A percentile compares a stretch with the other conserved stretches of the same genome.
phyloP scores from a whole-genome alignment of 1,140 invertebrate species.

The Polypedilum pembai region DNA sequence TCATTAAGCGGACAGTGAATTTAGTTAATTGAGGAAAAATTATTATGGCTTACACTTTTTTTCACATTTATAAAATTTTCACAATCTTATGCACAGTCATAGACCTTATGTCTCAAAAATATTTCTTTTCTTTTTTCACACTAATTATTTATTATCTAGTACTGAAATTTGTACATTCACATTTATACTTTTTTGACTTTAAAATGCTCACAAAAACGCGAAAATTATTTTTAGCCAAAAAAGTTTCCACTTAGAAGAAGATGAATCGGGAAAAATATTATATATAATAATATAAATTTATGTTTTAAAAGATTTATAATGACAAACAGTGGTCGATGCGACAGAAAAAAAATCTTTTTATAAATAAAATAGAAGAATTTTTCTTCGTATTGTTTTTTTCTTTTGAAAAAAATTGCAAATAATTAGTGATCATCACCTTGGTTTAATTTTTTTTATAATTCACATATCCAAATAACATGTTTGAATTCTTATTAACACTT shows the following conservation, averaged over 20 bases:
- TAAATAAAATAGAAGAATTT: not conserved
- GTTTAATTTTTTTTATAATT: not conserved
- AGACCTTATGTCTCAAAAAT: not conserved
- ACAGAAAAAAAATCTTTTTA: too few relatives aligned
- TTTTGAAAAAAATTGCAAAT: too few relatives aligned
- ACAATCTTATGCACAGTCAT: not conserved
- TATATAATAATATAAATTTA: not conserved
- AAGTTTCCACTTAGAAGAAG: not conserved
- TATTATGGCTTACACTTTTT: not conserved
- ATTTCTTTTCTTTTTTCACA: not conserved
- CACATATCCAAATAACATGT: not conserved
- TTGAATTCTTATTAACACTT: not conserved
- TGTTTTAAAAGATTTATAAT: slow-evolving; percentile 7
- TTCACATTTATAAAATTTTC: not conserved
- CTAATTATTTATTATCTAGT: not conserved
- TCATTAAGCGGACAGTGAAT: not conserved
- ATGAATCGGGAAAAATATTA: not conserved
- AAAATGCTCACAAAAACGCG: not conserved
- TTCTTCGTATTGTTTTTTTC: too few relatives aligned
- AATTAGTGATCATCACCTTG: not conserved
- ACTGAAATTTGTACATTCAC: not conserved
- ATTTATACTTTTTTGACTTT: not conserved
- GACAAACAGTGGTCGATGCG: not conserved
- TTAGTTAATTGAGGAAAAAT: not conserved
- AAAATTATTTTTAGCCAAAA: not conserved